phyloP scores from a whole-genome alignment of 2,113 vertebrate species.

The Chitala chitala region DNA sequence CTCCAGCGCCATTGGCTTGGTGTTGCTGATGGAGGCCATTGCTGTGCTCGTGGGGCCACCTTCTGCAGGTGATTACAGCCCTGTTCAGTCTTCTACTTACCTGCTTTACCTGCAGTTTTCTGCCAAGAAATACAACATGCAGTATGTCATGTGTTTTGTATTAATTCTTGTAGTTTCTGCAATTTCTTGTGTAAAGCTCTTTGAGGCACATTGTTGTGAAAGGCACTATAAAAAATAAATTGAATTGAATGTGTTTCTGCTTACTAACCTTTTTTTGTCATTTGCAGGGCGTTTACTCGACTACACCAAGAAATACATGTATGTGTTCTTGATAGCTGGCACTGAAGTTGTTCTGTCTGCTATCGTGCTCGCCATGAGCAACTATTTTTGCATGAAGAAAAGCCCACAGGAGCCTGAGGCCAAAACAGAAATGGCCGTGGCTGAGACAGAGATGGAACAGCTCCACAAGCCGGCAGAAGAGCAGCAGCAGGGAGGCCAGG shows the following conservation, averaged over 20 bases:
- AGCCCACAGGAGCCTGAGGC: constrained; percentile 46
- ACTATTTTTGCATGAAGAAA: constrained; percentile 73
- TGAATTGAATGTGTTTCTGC: neutral
- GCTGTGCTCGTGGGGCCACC: constrained; percentile 90
- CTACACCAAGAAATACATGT: constrained; percentile 71
- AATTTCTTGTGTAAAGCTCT: neutral
- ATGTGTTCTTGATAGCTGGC: constrained; percentile 84
- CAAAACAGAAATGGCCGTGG: constrained; percentile 57
- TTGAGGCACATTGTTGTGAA: neutral
- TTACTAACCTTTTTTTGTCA: constrained; percentile 28
- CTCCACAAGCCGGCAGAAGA: constrained; percentile 46
- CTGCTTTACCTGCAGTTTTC: too few species aligned
- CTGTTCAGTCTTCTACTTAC: too few species aligned
- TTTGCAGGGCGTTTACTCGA: constrained; percentile 79
- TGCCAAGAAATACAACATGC: too few species aligned
- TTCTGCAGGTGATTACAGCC: constrained; percentile 79
- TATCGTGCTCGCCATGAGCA: constrained; percentile 69
- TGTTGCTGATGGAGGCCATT: constrained; percentile 83
- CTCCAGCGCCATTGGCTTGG: constrained; percentile 89
- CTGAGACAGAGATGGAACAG: constrained; percentile 67
- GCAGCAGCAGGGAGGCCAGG: neutral
- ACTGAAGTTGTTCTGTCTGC: constrained; percentile 75
- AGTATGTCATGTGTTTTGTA: neutral
- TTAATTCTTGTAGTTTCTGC: neutral
- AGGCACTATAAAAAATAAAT: too few species aligned